Conservation (phyloP, 2,888 invertebrate species). For the Ichneumon xanthorius region DNA sequence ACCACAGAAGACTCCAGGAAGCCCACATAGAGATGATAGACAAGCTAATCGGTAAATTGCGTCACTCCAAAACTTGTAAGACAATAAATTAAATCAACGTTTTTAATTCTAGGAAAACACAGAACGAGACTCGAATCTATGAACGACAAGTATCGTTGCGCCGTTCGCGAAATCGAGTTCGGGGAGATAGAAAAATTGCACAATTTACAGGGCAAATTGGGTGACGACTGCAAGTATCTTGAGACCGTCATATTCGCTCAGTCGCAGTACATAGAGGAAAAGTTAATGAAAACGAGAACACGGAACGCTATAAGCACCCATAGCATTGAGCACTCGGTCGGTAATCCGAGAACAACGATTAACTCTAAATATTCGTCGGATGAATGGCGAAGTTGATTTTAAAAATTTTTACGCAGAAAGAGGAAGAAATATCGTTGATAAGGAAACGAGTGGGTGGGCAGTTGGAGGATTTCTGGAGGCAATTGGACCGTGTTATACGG, state of each 20-base stretch:
- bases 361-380: not conserved
- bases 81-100: not conserved
- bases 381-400: not conserved
- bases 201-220: slow-evolving; percentile 85
- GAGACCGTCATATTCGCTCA: slow-evolving; percentile 87
- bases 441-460: slow-evolving; percentile 73
- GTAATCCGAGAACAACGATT: slow-evolving; percentile 15
- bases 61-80: not conserved
- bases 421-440: slow-evolving; percentile 75
- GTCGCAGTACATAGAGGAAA: slow-evolving; percentile 81
- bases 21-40: slow-evolving; percentile 90
- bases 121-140: slow-evolving; percentile 87
- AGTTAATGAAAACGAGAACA: slow-evolving; percentile 73
- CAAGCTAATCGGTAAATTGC: slow-evolving; percentile 87
- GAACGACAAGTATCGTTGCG: slow-evolving; percentile 86
- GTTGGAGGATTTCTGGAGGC: slow-evolving; percentile 77
- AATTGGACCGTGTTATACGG: slow-evolving; percentile 74
- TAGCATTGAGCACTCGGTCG: slow-evolving; percentile 77
- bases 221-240: slow-evolving; percentile 87
- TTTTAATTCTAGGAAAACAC: slow-evolving; percentile 85
- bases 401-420: slow-evolving; percentile 72
- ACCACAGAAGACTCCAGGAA: slow-evolving; percentile 90
- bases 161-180: slow-evolving; percentile 86
- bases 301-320: slow-evolving; percentile 77
- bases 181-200: slow-evolving; percentile 86